Evolutionary conservation across 1,140 invertebrate species (phyloP).

Genomic region (Druon quercuslanigerum): DNA sequence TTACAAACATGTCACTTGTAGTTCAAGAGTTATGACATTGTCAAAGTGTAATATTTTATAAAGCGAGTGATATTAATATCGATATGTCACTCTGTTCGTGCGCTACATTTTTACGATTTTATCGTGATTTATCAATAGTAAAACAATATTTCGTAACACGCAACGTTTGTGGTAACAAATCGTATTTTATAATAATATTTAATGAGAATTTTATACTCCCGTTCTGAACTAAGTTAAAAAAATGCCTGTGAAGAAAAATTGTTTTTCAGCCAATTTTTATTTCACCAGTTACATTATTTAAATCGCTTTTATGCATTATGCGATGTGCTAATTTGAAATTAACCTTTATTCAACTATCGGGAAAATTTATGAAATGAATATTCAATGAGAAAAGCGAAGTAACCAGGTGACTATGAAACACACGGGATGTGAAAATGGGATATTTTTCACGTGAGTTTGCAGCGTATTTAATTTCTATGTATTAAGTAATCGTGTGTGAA

Average conservation of each 20-base stretch:
- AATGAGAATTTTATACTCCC: neutral
- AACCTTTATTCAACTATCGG: too few species aligned
- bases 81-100: constrained; percentile 19
- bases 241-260: neutral
- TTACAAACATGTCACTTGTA: neutral
- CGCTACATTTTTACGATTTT: constrained; percentile 19
- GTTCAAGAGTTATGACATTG: constrained; percentile 10
- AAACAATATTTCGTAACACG: constrained; percentile 9
- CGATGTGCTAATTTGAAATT: too few species aligned
- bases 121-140: constrained; percentile 19
- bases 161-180: neutral
- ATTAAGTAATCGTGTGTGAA: too few species aligned
- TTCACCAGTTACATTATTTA: too few species aligned
- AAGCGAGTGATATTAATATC: constrained; percentile 15
- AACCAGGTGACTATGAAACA: too few species aligned
- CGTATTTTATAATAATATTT: neutral
- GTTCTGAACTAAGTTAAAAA: neutral
- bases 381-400: too few species aligned
- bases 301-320: too few species aligned
- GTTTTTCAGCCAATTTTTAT: too few species aligned
- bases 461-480: too few species aligned
- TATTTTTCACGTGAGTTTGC: too few species aligned
- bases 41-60: constrained; percentile 26
- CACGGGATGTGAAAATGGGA: too few species aligned
- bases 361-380: too few species aligned